Evolutionary conservation across 2,888 invertebrate genomes (phyloP).

Genomic region (Galeopsomyia nigrocyanea): DNA sequence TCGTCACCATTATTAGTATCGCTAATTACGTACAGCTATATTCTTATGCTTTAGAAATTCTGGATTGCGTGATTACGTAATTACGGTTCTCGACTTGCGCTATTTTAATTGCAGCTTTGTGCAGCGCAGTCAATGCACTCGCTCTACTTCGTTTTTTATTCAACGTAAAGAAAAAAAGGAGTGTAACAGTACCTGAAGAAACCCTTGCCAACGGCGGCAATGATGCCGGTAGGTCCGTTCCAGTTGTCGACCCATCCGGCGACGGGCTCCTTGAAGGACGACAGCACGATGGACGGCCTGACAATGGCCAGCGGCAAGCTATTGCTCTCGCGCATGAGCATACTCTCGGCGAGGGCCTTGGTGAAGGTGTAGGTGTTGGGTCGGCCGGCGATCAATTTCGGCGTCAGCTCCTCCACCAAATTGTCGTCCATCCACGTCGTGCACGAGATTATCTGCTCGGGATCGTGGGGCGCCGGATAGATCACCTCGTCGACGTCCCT

Average conservation of each 20-base stretch:
- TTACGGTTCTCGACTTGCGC: too few species aligned
- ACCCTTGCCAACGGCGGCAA: constrained; percentile 74
- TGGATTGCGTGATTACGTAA: too few species aligned
- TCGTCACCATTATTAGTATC: too few species aligned
- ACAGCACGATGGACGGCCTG: constrained; percentile 74
- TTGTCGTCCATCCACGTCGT: constrained; percentile 69
- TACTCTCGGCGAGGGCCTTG: constrained; percentile 79
- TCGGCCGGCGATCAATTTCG: constrained; percentile 69
- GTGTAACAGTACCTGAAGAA: constrained; percentile 65
- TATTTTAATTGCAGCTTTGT: too few species aligned
- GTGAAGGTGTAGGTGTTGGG: constrained; percentile 84
- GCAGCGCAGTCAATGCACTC: too few species aligned
- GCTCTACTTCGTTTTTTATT: too few species aligned
- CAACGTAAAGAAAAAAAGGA: too few species aligned
- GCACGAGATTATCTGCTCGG: constrained; percentile 70
- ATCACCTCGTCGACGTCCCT: constrained; percentile 74
- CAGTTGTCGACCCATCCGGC: constrained; percentile 69
- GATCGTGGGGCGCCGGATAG: constrained; percentile 72
- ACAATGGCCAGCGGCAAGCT: constrained; percentile 77
- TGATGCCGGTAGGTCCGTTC: constrained; percentile 70
- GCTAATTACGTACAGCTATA: too few species aligned
- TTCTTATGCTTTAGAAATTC: too few species aligned
- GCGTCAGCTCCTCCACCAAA: constrained; percentile 68
- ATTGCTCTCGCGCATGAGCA: constrained; percentile 73
- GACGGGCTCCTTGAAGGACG: constrained; percentile 65